Conservation (phyloP, 2,888 invertebrate genomes). For the Yponomeuta evonymella region DNA sequence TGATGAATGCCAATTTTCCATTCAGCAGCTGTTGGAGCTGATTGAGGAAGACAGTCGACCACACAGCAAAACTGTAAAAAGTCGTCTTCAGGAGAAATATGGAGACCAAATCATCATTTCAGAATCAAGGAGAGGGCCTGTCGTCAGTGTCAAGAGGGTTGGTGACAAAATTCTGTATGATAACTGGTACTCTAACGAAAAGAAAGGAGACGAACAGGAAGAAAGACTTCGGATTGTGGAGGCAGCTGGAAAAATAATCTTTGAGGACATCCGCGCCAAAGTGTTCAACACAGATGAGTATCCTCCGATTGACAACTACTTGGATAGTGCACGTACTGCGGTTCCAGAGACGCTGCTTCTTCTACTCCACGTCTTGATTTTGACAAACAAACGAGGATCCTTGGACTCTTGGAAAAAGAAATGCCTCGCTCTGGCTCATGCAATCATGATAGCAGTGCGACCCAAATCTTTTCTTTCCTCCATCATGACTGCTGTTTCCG, state of each 20-base stretch:
- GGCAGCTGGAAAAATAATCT: constrained; percentile 14
- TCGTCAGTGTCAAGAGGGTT: constrained; percentile 4
- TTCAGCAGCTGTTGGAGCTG: constrained; percentile 2
- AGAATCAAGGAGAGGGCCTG: not conserved
- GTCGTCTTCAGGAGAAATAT: constrained; percentile 5
- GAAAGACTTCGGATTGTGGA: constrained; percentile 18
- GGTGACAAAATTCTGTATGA: constrained; percentile 10
- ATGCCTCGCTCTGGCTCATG: constrained; percentile 13
- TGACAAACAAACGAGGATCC: constrained; percentile 10
- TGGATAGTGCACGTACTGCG: constrained; percentile 8
- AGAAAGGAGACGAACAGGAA: constrained; percentile 6
- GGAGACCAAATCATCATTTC: not conserved
- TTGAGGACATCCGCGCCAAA: constrained; percentile 12
- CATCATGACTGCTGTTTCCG: not conserved
- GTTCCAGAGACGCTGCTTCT: constrained; percentile 8
- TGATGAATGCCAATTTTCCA: constrained; percentile 14
- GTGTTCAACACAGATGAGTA: constrained; percentile 13
- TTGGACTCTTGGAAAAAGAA: constrained; percentile 10
- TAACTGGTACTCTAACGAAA: constrained; percentile 7
- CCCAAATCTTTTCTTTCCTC: constrained; percentile 15
- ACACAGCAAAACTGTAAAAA: not conserved
- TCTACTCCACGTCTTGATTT: constrained; percentile 4
- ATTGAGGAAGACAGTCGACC: not conserved
- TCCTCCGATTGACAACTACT: constrained; percentile 4
- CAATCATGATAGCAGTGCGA: constrained; percentile 12